phyloP scores from a whole-genome alignment of 2,888 invertebrate genomes.

The Camponotus fellah region DNA sequence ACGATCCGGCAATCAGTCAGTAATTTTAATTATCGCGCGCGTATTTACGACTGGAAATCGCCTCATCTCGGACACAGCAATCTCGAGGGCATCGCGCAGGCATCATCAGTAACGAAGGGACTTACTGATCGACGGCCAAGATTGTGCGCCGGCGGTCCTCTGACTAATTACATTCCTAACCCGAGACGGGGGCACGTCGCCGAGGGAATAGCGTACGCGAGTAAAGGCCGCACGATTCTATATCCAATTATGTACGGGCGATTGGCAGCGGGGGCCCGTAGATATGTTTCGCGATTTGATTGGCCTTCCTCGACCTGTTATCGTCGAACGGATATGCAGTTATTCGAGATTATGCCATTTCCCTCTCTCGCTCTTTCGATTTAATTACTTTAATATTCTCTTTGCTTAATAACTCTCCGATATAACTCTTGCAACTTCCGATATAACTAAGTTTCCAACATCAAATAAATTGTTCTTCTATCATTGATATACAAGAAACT shows the following conservation, averaged over 20 bases:
- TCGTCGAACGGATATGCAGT: constrained; percentile 37
- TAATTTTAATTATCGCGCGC: constrained; percentile 81
- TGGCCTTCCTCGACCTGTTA: constrained; percentile 43
- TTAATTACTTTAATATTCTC: constrained; percentile 26
- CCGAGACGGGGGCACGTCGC: constrained; percentile 61
- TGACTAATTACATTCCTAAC: constrained; percentile 85
- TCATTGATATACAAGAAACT: background rate
- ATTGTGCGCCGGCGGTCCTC: constrained; percentile 77
- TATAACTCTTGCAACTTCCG: constrained; percentile 6
- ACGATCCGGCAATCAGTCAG: constrained; percentile 75
- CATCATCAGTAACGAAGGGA: constrained; percentile 72
- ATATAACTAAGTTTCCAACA: background rate
- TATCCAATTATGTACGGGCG: constrained; percentile 78
- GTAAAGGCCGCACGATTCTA: constrained; percentile 65
- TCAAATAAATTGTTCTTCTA: background rate
- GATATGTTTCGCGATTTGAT: constrained; percentile 60
- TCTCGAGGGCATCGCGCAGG: constrained; percentile 63
- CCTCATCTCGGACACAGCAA: constrained; percentile 75
- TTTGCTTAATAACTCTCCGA: background rate
- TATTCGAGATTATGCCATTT: constrained; percentile 24
- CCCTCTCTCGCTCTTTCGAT: background rate
- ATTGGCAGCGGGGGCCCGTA: constrained; percentile 69
- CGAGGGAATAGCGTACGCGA: constrained; percentile 45
- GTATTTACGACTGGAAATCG: constrained; percentile 79
- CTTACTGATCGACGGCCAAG: constrained; percentile 78